A percentile compares a stretch with the other conserved stretches of the same genome.
Conservation (phyloP, 2,888 invertebrate species). For the Phrixothrix hirtus region DNA sequence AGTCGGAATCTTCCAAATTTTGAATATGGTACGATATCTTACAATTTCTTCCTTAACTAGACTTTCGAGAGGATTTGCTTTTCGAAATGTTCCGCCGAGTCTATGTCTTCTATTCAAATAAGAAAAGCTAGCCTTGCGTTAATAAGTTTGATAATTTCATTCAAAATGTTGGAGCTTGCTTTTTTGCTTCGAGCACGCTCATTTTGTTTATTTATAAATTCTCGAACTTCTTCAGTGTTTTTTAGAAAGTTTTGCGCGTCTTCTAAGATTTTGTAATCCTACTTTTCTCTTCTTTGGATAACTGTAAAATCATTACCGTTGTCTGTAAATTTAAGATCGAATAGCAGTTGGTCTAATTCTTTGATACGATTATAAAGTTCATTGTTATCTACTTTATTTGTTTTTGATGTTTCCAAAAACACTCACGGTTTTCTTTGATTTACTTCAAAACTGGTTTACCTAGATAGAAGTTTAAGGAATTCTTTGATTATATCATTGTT, state of each 20-base stretch:
- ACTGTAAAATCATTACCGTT: neutral
- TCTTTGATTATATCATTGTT: neutral
- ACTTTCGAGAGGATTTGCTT: too few species aligned
- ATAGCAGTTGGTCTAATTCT: too few species aligned
- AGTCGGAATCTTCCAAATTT: constrained; percentile 42
- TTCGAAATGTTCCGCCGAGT: too few species aligned
- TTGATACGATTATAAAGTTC: neutral
- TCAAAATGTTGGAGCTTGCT: neutral
- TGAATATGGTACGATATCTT: neutral
- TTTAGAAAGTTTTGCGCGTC: too few species aligned
- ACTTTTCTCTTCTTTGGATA: neutral
- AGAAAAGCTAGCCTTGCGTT: neutral
- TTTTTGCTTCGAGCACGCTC: too few species aligned
- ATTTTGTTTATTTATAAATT: too few species aligned
- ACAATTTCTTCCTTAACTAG: constrained; percentile 42
- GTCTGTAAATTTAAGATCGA: neutral
- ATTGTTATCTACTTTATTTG: neutral
- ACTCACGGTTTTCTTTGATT: neutral
- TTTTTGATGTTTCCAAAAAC: neutral
- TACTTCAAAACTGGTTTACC: neutral
- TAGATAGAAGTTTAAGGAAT: neutral
- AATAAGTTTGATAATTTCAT: neutral
- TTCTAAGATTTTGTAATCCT: too few species aligned
- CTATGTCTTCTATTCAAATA: neutral
- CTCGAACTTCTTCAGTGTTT: too few species aligned